Conservation (phyloP, 2,797 vertebrate species). For the Garrulus glandarius region DNA sequence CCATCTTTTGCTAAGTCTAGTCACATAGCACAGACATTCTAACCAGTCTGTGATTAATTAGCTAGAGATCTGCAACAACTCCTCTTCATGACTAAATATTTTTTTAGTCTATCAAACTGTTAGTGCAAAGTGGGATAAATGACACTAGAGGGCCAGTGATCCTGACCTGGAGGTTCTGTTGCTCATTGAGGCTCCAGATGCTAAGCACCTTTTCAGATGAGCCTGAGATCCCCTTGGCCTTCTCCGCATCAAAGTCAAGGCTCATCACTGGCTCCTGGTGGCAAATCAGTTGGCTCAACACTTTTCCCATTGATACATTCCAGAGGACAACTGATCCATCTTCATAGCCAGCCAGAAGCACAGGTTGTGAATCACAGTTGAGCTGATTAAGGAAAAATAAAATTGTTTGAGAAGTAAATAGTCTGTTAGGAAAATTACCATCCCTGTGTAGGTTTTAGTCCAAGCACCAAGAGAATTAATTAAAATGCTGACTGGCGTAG, state of each 20-base stretch:
- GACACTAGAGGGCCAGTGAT: slow-evolving; percentile 55
- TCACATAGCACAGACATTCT: slow-evolving; percentile 75
- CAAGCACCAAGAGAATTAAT: neutral
- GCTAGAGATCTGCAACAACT: slow-evolving; percentile 78
- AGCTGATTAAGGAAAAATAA: slow-evolving; percentile 69
- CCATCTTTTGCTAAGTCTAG: slow-evolving; percentile 57
- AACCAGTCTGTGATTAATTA: slow-evolving; percentile 89
- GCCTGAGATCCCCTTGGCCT: slow-evolving; percentile 86
- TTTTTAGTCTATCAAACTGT: slow-evolving; percentile 82
- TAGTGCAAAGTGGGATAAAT: slow-evolving; percentile 77
- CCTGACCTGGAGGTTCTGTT: slow-evolving; percentile 91
- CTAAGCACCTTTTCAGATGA: slow-evolving; percentile 88
- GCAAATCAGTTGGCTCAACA: slow-evolving; percentile 78
- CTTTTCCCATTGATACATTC: slow-evolving; percentile 83
- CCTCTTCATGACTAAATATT: slow-evolving; percentile 87
- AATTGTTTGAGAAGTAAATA: neutral
- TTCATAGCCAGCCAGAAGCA: slow-evolving; percentile 91
- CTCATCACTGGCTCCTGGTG: slow-evolving; percentile 91
- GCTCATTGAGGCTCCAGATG: slow-evolving; percentile 87
- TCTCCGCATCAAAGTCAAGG: slow-evolving; percentile 88
- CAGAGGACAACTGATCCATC: slow-evolving; percentile 91
- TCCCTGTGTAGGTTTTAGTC: neutral
- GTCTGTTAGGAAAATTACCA: neutral
- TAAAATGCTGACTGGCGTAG: neutral
- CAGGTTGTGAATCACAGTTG: slow-evolving; percentile 73